Evolutionary conservation across 2,113 vertebrate species (phyloP), one percentile per base, ranked within the genome.

Genomic region (Herpetotheres cachinnans): DNA sequence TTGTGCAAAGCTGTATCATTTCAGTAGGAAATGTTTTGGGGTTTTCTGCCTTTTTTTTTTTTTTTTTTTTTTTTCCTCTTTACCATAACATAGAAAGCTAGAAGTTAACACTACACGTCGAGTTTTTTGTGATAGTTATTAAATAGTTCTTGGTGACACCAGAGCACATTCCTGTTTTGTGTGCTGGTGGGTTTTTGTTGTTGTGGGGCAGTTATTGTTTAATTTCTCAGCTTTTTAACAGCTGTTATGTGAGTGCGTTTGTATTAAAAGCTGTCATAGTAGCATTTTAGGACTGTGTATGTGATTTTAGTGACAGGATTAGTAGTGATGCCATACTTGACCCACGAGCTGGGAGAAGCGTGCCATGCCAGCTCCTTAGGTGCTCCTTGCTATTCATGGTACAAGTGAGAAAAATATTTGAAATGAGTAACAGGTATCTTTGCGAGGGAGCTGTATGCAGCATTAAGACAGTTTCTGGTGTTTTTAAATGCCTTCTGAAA

Each of bases 321-420:
- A 58, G 40, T 40, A 49, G 16, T 3, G 1, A 5, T 56, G 78
- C 56, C 29, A 1, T 10, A 3, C 24, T n/a, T 3, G 1, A 26
- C 6, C 5, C 15, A 8, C 4, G 2, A 22, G 40, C 3, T 63
- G 54, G 72, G 67, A 81, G 79, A 61, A 76, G 21, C 18, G 17
- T 8, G 44, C 58, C 5, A 1, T 63, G 55, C 26, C 34, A 32
- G 3, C 24, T 89, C 36, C 77, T 77, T 59, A 27, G 26, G 3
- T 56, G 10, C 26, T 55, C 30, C n/a, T 67, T 71, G 47, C 49
- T 74, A 0, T 25, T 21, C 24, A 0, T 19, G 65, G 10, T n/a
- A 14, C n/a, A 59, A 29, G 52, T 40, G 34, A 86, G n/a, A 49
- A 22, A 19, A 90, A n/a, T 15, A 50, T 15, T 69, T 32, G 10